Percentiles rank a stretch among this genome's conserved stretches.
Conservation (phyloP, 2,113 vertebrate species). For the Onychostoma macrolepis region DNA sequence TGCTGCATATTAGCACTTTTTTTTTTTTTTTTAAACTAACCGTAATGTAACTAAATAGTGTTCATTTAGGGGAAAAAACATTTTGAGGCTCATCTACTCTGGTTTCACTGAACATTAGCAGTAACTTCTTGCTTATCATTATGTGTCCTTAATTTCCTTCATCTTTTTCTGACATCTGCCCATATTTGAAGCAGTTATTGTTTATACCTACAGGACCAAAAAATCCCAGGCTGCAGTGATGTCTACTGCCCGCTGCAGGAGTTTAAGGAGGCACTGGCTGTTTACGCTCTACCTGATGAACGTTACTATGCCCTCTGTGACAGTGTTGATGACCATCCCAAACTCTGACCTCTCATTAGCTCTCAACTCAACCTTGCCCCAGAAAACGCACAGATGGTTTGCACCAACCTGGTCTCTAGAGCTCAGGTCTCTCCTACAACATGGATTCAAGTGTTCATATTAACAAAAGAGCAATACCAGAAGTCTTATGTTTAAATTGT, state of each 20-base stretch:
- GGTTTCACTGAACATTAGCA: neutral
- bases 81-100: neutral
- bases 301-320: conserved; percentile 80
- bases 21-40: too few species aligned
- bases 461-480: neutral
- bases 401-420: neutral
- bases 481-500: conserved; percentile 12
- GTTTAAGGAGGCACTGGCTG: conserved; percentile 80
- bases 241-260: conserved; percentile 86
- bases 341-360: conserved; percentile 47
- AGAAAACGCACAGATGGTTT: conserved; percentile 25
- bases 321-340: conserved; percentile 45
- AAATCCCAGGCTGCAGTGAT: conserved; percentile 83
- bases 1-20: neutral
- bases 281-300: conserved; percentile 74
- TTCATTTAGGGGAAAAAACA: neutral
- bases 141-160: neutral
- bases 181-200: neutral
- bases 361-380: neutral
- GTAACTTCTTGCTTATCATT: neutral
- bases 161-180: neutral
- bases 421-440: neutral
- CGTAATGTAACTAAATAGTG: neutral
- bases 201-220: conserved; percentile 79
- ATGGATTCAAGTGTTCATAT: conserved; percentile 1